Percentiles rank a stretch among this genome's conserved stretches.
Evolutionary conservation across 2,113 vertebrate species (phyloP).

Genomic region (Charadrius vociferus): DNA sequence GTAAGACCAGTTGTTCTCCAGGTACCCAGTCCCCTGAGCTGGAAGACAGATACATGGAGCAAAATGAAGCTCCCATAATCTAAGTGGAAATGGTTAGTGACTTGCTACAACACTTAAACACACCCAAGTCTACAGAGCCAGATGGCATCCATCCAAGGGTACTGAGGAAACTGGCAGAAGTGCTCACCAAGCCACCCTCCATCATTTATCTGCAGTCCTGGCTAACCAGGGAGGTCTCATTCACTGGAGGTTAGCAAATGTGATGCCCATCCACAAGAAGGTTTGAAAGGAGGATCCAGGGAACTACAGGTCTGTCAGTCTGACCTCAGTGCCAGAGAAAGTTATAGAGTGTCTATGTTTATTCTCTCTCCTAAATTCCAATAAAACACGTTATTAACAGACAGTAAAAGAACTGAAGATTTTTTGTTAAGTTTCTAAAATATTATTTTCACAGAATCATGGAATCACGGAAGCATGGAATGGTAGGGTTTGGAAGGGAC

Average conservation of each 20-base stretch:
- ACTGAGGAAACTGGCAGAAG: background rate
- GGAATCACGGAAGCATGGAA: too few species aligned
- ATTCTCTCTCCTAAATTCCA: background rate
- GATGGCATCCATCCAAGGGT: background rate
- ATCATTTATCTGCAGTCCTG: background rate
- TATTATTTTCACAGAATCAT: background rate
- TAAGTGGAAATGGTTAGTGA: background rate
- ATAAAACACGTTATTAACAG: background rate
- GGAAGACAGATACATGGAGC: background rate
- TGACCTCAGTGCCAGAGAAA: too few species aligned
- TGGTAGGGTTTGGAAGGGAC: too few species aligned
- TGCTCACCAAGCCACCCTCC: background rate
- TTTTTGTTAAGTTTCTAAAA: background rate
- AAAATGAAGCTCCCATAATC: background rate
- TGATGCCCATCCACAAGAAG: too few species aligned
- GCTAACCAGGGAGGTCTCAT: background rate
- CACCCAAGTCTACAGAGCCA: background rate
- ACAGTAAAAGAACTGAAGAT: background rate
- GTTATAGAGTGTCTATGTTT: background rate
- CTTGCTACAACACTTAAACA: background rate
- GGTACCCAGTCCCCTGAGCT: background rate
- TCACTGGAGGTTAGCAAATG: background rate
- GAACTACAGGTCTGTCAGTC: too few species aligned
- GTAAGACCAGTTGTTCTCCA: background rate
- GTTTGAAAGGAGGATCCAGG: too few species aligned